Evolutionary conservation across 2,888 invertebrate genomes (phyloP), one percentile per base, ranked within the genome.

Genomic region (Harpalus rufipes): DNA sequence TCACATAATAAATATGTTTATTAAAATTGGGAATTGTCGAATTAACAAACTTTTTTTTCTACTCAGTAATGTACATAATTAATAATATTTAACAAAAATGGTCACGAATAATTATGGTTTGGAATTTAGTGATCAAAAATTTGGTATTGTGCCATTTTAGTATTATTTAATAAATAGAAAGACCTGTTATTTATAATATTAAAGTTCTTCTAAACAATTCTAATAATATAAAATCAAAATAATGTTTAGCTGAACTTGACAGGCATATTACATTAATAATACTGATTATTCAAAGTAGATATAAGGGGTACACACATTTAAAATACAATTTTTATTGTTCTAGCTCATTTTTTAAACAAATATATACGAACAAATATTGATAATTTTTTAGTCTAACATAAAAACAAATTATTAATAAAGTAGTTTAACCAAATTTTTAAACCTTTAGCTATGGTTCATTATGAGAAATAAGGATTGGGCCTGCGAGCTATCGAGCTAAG

Each of bases 221-320:
- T 18, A 59, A 59, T 59, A 59, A 3, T 18, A 18, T 18, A 18
- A 59, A 59, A 16, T 59, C 16, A 59, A 59, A 8, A 59, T 59
- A 59, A 18, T 59, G 63, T 63, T 63, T 63, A 25, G 21, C 18
- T 12, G 63, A 63, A 63, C 10, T 8, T 18, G 25, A 63, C 21
- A 63, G 63, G 63, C 63, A 18, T 25, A 5, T 18, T 58, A 78
- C 78, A 78, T 56, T 78, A 78, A 78, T 78, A 63, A 63, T 63
- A 63, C 63, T 51, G 44, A 51, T 51, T 32, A 32, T 32, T 5
- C 2, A 51, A 51, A 2, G 44, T 51, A 51, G 44, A 12, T 32
- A 32, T 12, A 2, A 51, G 44, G 44, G 44, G 44, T 51, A 12
- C 44, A 8, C 5, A 51, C 12, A 12, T 51, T 51, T 32, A 5